Percentiles rank a stretch among this genome's conserved stretches.
Conservation (phyloP, 2,888 invertebrate genomes). For the Drosophila gaucha region DNA sequence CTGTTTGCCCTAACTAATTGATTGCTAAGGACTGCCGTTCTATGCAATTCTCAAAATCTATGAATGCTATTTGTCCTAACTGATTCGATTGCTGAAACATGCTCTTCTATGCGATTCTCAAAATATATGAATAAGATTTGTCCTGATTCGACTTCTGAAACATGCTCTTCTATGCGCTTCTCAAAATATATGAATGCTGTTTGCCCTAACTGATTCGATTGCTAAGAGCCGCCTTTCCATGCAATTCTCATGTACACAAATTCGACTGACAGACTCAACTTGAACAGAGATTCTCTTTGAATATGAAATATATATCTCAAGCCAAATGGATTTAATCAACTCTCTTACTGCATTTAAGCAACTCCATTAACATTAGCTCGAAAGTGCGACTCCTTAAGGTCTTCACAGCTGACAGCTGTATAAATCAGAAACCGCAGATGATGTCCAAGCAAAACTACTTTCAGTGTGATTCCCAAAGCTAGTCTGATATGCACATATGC, state of each 20-base stretch:
- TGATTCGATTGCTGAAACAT: too few species aligned
- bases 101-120: neutral
- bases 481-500: conserved; percentile 16
- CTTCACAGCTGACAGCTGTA: neutral
- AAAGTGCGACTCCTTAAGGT: neutral
- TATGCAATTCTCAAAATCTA: too few species aligned
- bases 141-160: too few species aligned
- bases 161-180: too few species aligned
- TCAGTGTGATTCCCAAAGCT: neutral
- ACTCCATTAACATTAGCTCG: neutral
- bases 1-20: neutral
- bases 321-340: too few species aligned
- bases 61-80: too few species aligned
- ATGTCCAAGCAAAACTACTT: conserved; percentile 11
- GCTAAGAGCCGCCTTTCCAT: neutral
- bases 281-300: too few species aligned
- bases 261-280: too few species aligned
- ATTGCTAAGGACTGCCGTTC: neutral
- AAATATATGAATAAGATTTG: too few species aligned
- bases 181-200: too few species aligned
- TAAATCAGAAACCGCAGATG: conserved; percentile 22
- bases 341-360: neutral
- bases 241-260: too few species aligned
- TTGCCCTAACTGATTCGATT: neutral
- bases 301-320: too few species aligned